These are phyloP conservation scores for Ambastaia sidthimunki DNA, from an alignment of 2,797 vertebrate genomes.

Conservation along the genomic window DNA sequence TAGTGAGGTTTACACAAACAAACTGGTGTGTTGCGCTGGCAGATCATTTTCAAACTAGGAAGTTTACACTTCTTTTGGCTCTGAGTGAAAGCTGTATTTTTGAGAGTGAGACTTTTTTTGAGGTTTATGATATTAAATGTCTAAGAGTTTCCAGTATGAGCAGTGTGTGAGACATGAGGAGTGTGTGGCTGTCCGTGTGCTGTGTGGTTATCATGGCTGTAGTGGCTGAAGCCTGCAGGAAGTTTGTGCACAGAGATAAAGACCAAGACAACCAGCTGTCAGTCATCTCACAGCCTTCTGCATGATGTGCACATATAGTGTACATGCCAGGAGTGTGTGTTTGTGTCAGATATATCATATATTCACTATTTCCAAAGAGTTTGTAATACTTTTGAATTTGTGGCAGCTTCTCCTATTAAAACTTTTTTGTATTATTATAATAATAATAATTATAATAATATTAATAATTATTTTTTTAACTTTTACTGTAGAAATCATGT, in stretches of 20 bases:
- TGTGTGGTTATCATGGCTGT: slow-evolving; percentile 51
- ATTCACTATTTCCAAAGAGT: neutral
- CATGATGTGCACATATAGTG: neutral
- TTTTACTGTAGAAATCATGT: too few relatives aligned
- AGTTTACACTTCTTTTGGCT: neutral
- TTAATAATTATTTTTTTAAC: too few relatives aligned
- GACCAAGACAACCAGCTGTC: slow-evolving; percentile 56
- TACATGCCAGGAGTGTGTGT: neutral
- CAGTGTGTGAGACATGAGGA: neutral
- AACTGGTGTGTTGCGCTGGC: neutral
- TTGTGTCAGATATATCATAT: too few relatives aligned
- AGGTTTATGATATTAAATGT: neutral
- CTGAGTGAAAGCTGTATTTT: neutral
- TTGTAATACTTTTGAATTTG: neutral
- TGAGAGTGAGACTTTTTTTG: neutral
- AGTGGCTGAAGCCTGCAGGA: slow-evolving; percentile 56
- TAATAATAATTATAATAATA: too few relatives aligned
- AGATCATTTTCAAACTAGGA: neutral
- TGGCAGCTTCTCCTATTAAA: too few relatives aligned
- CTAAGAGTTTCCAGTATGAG: neutral
- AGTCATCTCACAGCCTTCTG: slow-evolving; percentile 38
- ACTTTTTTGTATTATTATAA: too few relatives aligned
- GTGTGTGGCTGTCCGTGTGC: neutral
- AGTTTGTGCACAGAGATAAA: slow-evolving; percentile 65
- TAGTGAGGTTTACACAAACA: slow-evolving; percentile 1